These are phyloP conservation scores for Garrulus glandarius DNA, from an alignment of 2,797 vertebrate genomes.

Conservation along the genomic window DNA sequence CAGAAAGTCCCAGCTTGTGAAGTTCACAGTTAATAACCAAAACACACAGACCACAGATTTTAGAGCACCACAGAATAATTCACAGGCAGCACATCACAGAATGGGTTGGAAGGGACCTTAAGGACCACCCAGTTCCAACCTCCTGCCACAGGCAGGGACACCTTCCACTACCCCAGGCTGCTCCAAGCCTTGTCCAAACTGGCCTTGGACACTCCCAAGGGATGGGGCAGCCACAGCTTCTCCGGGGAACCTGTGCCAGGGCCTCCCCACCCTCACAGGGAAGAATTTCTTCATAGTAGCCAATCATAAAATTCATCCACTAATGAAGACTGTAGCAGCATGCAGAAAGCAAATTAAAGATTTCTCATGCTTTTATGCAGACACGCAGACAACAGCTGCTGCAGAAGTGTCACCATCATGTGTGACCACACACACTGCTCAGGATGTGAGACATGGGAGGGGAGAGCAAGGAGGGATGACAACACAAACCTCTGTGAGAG, in stretches of 20 bases:
- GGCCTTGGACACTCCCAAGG: background rate
- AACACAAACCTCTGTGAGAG: background rate
- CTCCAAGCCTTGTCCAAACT: accelerated
- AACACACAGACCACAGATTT: background rate
- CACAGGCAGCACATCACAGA: accelerated
- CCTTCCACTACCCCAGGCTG: accelerated
- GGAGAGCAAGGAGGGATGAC: background rate
- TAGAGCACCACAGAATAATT: background rate
- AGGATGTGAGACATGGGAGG: background rate
- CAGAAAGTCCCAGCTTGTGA: background rate
- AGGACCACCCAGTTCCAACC: background rate
- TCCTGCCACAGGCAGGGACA: background rate
- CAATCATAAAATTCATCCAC: background rate
- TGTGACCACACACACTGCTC: background rate
- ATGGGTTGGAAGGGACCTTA: no score
- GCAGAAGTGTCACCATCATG: accelerated
- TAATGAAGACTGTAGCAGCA: accelerated
- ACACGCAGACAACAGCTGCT: accelerated
- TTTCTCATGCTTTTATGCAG: background rate
- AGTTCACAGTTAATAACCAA: background rate
- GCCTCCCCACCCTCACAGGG: accelerated
- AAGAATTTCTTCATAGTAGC: background rate
- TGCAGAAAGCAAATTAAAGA: background rate
- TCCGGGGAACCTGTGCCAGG: background rate
- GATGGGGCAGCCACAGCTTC: background rate